Percentiles rank a stretch among this genome's conserved stretches.
Evolutionary conservation across 2,888 invertebrate species (phyloP).

Genomic region (Cosmia trapezina): DNA sequence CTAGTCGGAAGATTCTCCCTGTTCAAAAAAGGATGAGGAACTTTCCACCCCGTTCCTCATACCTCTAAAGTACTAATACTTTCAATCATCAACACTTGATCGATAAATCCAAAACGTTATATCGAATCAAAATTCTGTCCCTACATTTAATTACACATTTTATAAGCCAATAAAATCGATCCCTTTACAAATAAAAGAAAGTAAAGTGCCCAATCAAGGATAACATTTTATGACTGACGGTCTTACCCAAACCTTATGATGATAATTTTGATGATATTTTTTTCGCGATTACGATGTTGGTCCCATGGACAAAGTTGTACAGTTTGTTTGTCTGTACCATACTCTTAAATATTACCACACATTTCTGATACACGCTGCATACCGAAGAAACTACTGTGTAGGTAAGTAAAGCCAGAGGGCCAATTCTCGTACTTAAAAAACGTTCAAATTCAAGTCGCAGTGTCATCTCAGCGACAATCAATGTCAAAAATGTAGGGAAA

Average conservation of each 20-base stretch:
- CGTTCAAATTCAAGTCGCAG: too few species aligned
- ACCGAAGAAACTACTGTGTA: background rate
- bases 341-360: background rate
- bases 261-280: background rate
- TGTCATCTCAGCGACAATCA: too few species aligned
- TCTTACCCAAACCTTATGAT: conserved; percentile 1
- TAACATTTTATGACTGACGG: conserved; percentile 41
- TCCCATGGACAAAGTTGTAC: background rate
- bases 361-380: background rate
- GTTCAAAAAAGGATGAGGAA: background rate
- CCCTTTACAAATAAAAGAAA: conserved; percentile 13
- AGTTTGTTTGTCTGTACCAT: background rate
- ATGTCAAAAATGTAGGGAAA: too few species aligned
- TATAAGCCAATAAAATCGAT: conserved; percentile 23
- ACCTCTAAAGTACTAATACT: background rate
- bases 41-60: background rate
- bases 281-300: background rate
- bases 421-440: too few species aligned
- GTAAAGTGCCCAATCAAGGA: conserved; percentile 10
- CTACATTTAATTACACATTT: conserved; percentile 25
- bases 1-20: background rate
- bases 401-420: background rate
- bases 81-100: too few species aligned
- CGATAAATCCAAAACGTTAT: too few species aligned
- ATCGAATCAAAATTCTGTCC: background rate